Evolutionary conservation across 2,113 vertebrate genomes (phyloP), one percentile per base, ranked within the genome.

Genomic region (Pavo muticus): DNA sequence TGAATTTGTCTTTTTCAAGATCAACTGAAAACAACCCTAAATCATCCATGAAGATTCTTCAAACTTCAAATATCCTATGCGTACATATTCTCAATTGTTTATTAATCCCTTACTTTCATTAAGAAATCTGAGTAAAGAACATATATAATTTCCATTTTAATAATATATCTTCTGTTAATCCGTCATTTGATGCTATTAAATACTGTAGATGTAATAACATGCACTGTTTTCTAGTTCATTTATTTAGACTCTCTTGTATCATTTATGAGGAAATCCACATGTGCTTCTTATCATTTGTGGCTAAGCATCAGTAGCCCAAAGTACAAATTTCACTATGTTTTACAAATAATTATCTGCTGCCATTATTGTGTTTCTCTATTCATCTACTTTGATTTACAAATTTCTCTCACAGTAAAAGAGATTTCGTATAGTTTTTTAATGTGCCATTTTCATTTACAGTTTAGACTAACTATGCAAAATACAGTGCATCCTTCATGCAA

Each of bases 361-460:
- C 14, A 10, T 57, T 74, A 54, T 63, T 57, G 40, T 50, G 6
- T 50, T 91, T 85, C 29, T 10, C 6, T 61, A 4, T 29, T 72
- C n/a, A 37, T 10, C 52, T 87, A 44, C 30, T 11, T 78, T 69
- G 69, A 65, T 57, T 91, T 84, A 35, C 35, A 87, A 61, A 50
- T 20, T 87, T 77, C 21, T 60, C 14, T 88, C 17, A 30, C 37
- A 77, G 20, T 59, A 92, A 86, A 16, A 84, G 40, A 65, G 65
- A 86, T 40, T 92, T 94, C 52, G 80, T 59, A 18, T 27, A 40
- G 39, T 29, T 92, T 67, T 86, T 45, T 92, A 67, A 17, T 16
- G 24, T 17, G 10, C 16, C n/a, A 50, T 12, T 50, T 86, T 50
- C 5, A 6, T 59, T 86, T 87, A n/a, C n/a, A 59, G 3, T 68